These are phyloP conservation scores for Actenoides lindsayi DNA, from an alignment of 2,113 vertebrate genomes.

Conservation along the genomic window DNA sequence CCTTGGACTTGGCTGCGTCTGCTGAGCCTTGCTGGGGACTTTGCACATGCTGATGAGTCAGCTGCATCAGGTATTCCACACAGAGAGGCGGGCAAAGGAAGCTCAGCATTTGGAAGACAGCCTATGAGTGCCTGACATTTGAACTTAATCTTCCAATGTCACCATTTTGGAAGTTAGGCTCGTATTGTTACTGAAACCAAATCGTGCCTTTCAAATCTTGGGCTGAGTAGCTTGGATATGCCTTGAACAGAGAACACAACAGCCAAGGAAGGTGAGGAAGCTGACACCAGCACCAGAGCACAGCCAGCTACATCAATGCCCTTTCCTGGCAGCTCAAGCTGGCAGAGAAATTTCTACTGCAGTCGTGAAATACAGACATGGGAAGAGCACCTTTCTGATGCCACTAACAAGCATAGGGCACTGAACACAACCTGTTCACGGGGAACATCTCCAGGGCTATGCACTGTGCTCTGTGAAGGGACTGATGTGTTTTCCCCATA, in stretches of 20 bases:
- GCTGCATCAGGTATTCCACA: not conserved
- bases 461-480: not conserved
- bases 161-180: not conserved
- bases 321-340: not conserved
- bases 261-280: not conserved
- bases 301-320: not conserved
- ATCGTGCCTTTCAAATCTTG: not conserved
- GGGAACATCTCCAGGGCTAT: not conserved
- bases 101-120: not conserved
- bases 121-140: not conserved
- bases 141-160: not conserved
- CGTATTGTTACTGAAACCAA: not conserved
- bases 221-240: not conserved
- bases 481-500: not conserved
- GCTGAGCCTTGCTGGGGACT: not conserved
- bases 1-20: not conserved
- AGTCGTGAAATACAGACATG: not conserved
- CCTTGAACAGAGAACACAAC: not conserved
- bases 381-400: not conserved
- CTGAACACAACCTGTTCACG: not conserved
- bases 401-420: not conserved
- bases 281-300: not conserved
- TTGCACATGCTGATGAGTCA: not conserved
- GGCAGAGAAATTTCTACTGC: not conserved
- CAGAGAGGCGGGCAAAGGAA: not conserved